These are phyloP conservation scores for Hystrix brachyura DNA, from an alignment of 2,113 vertebrate species.

Conservation along the genomic window DNA sequence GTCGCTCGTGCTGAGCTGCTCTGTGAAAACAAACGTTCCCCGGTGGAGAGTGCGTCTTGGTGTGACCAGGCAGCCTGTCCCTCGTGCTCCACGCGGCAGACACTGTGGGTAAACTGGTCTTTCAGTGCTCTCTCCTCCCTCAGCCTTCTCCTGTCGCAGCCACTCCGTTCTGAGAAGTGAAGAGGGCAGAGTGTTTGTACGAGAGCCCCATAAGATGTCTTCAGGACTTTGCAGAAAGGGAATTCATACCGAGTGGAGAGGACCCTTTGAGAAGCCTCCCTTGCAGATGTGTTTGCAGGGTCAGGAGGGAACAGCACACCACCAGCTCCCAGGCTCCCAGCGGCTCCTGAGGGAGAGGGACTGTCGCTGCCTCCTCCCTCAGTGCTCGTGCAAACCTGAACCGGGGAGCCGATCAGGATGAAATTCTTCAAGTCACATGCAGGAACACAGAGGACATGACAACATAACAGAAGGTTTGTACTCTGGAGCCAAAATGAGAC, in stretches of 20 bases:
- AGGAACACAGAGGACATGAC: background rate
- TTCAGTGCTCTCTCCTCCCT: background rate
- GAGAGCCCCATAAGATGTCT: background rate
- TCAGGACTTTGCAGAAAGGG: background rate
- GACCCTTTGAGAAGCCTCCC: too few relatives aligned
- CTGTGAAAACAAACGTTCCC: background rate
- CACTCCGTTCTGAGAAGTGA: background rate
- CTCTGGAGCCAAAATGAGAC: background rate
- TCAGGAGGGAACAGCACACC: too few relatives aligned
- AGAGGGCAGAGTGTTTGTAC: background rate
- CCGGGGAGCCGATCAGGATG: background rate
- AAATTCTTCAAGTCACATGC: conserved; percentile 13
- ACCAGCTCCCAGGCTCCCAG: background rate
- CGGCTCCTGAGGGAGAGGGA: accelerated
- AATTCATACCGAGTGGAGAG: background rate
- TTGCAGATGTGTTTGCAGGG: accelerated
- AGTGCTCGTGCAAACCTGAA: background rate
- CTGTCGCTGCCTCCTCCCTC: background rate
- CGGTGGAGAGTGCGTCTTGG: background rate
- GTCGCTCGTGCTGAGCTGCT: background rate
- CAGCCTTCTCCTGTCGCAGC: background rate
- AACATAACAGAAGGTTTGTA: conserved; percentile 46
- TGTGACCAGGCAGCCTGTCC: background rate
- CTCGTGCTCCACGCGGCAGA: background rate
- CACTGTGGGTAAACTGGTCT: background rate